These are phyloP conservation scores for Oreonectes daqikongensis DNA, from an alignment of 2,797 vertebrate species.

Conservation along the genomic window DNA sequence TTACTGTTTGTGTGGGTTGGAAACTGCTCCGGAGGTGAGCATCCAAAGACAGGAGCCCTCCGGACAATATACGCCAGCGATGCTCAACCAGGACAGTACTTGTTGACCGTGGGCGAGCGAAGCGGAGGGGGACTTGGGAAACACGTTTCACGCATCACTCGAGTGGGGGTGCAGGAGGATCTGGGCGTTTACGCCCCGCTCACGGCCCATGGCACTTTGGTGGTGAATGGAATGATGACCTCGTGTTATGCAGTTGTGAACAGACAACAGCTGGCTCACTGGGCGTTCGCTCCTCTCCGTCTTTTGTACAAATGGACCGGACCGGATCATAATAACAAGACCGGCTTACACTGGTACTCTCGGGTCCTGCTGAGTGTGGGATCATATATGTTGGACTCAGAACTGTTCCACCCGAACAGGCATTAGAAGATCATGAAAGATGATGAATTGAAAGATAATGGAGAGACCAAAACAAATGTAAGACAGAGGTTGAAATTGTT, in stretches of 20 bases:
- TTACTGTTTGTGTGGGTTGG: constrained; percentile 82
- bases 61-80: constrained; percentile 82
- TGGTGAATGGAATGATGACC: constrained; percentile 85
- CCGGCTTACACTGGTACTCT: constrained; percentile 91
- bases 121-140: constrained; percentile 59
- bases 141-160: constrained; percentile 75
- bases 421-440: constrained; percentile 72
- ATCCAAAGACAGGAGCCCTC: constrained; percentile 59
- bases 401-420: constrained; percentile 85
- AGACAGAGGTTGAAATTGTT: not conserved
- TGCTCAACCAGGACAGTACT: constrained; percentile 82
- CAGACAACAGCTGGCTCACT: constrained; percentile 84
- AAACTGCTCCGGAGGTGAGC: constrained; percentile 77
- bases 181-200: constrained; percentile 86
- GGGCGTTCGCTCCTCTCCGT: constrained; percentile 87
- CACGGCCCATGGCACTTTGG: constrained; percentile 85
- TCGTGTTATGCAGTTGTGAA: constrained; percentile 90
- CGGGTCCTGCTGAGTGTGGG: constrained; percentile 83
- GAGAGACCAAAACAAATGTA: not conserved
- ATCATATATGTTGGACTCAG: constrained; percentile 77
- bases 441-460: not conserved
- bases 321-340: constrained; percentile 60
- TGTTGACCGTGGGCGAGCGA: constrained; percentile 72
- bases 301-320: constrained; percentile 79
- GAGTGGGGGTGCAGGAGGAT: constrained; percentile 67